Evolutionary conservation across 2,888 invertebrate genomes (phyloP), one percentile per base, ranked within the genome.

Genomic region (Cryptosula pallasiana): DNA sequence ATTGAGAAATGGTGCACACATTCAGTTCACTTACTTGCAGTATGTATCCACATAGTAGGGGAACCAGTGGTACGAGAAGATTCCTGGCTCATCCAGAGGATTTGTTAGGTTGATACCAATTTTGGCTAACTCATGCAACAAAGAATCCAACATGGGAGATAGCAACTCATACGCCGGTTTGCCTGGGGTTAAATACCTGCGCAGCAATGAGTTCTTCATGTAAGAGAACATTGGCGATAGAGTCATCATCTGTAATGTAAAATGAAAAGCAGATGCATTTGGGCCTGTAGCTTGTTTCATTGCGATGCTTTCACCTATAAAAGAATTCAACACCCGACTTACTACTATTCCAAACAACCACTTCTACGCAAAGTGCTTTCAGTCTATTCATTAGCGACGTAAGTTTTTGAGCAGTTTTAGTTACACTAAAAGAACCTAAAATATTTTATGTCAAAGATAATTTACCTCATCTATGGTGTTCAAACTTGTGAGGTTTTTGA

Each of bases 1-100:
- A n/a, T n/a, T n/a, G n/a, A n/a, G n/a, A n/a, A n/a, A n/a, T n/a
- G n/a, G n/a, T n/a, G n/a, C n/a, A n/a, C n/a, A n/a, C n/a, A n/a
- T n/a, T n/a, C n/a, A n/a, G n/a, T n/a, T n/a, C n/a, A 63, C 32
- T 32, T 63, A 63, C 63, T 32, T 63, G 63, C 63, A 63, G 63
- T 25, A 63, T 29, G 20, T 63, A 9, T n/a, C 27, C 3, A 63
- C 63, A 32, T 63, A 34, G 32, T 27, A 27, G 2, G 63, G 63
- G n/a, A 63, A 63, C 3, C 32, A 5, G 32, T 27, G 5, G n/a
- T 29, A 63, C 5, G 63, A 63, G 34, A 63, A 63, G 63, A 63
- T 32, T 29, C n/a, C 63, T n/a, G 20, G 9, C n/a, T 63, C 63
- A 25, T 27, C 63, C 3, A 63, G 63, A 13, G 27, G 63, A 34